Conservation (phyloP, 2,797 vertebrate genomes). For the Acanthornis magna region DNA sequence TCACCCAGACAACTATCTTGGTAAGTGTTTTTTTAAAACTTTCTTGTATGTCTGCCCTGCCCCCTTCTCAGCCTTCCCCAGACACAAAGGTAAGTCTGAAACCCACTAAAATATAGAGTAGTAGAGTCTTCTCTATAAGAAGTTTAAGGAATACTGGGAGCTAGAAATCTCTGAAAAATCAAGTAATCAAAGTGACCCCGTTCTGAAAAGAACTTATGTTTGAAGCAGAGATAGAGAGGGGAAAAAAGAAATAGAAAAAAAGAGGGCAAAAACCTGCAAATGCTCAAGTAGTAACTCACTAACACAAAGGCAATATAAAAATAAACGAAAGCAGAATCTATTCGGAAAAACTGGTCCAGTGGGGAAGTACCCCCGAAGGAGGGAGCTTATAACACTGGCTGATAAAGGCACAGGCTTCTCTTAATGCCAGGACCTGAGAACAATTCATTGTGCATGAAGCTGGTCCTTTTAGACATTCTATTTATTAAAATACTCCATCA, state of each 20-base stretch:
- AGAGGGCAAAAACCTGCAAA: rapidly evolving
- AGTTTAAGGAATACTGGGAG: background rate
- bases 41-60: background rate
- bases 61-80: background rate
- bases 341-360: background rate
- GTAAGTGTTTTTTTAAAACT: background rate
- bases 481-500: conserved; percentile 38
- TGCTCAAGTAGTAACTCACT: background rate
- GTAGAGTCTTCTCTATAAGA: background rate
- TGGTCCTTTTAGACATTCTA: background rate
- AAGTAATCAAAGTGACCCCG: background rate
- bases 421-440: background rate
- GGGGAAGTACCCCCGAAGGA: background rate
- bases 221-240: rapidly evolving
- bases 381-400: background rate
- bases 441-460: background rate
- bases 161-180: background rate
- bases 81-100: background rate
- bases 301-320: background rate
- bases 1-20: background rate
- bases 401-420: background rate
- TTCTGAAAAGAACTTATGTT: background rate
- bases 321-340: background rate
- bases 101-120: background rate
- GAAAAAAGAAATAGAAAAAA: rapidly evolving